These are phyloP conservation scores for Callionymus lyra DNA, from an alignment of 2,113 vertebrate species.

Conservation along the genomic window DNA sequence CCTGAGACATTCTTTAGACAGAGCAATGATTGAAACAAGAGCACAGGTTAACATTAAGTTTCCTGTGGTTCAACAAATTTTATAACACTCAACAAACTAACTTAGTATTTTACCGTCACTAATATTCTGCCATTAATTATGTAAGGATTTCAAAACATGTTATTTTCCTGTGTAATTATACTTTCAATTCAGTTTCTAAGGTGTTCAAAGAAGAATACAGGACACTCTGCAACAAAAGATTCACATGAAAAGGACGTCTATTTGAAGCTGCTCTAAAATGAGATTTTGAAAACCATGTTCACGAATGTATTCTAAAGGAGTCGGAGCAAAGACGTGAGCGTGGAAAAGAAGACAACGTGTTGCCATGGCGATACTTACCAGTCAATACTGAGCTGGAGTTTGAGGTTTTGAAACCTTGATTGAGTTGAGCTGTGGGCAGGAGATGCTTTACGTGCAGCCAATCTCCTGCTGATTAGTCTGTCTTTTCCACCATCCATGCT, in stretches of 20 bases:
- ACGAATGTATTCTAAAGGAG: conserved; percentile 22
- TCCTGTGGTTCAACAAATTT: no score
- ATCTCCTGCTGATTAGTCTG: conserved; percentile 30
- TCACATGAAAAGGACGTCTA: conserved; percentile 1
- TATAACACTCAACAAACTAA: no score
- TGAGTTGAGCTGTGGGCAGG: conserved; percentile 34
- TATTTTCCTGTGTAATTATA: no score
- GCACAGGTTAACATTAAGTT: no score
- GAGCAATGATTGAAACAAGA: no score
- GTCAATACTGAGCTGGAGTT: conserved; percentile 34
- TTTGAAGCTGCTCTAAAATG: conserved; percentile 22
- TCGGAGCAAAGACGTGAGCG: conserved; percentile 9
- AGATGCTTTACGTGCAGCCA: conserved; percentile 27
- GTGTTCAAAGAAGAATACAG: no score
- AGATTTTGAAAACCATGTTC: conserved; percentile 10
- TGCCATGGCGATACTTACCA: conserved; percentile 45
- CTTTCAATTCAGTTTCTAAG: no score
- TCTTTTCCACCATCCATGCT: conserved; percentile 28
- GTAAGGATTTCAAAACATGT: no score
- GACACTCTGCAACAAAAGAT: conserved; percentile 1
- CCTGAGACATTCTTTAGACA: no score
- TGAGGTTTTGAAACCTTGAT: conserved; percentile 9
- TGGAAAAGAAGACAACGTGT: conserved; percentile 17
- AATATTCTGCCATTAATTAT: no score
- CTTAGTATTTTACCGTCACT: no score